Percentiles rank a stretch among this genome's conserved stretches.
These are phyloP conservation scores for Brachionichthys hirsutus DNA, from an alignment of 2,113 vertebrate genomes.

Conservation along the genomic window DNA sequence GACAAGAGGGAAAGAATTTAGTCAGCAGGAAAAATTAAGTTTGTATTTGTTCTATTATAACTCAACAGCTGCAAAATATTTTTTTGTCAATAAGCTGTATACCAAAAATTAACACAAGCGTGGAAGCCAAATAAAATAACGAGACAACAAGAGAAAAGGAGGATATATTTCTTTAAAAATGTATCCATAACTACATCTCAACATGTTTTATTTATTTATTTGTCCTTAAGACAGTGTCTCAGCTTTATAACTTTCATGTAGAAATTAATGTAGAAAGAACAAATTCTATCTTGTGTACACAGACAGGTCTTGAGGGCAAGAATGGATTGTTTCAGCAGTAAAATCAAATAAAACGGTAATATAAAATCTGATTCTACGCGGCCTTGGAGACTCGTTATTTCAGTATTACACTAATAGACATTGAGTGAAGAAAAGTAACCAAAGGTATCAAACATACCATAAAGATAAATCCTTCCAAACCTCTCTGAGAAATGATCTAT, in stretches of 20 bases:
- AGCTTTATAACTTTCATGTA: constrained; percentile 29
- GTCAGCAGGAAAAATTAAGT: constrained; percentile 7
- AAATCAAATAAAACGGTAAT: constrained; percentile 66
- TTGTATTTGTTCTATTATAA: constrained; percentile 13
- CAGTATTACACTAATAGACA: constrained; percentile 47
- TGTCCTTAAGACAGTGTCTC: constrained; percentile 32
- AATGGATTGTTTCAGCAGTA: constrained; percentile 52
- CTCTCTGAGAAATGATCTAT: not conserved
- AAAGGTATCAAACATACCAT: constrained; percentile 31
- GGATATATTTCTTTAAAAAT: constrained; percentile 9
- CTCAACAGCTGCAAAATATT: constrained; percentile 19
- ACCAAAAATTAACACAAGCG: constrained; percentile 24
- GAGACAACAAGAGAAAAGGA: constrained; percentile 37
- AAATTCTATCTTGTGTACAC: constrained; percentile 45
- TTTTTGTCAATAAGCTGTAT: constrained; percentile 36
- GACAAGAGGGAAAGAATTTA: constrained; percentile 5
- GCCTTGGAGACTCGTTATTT: constrained; percentile 63
- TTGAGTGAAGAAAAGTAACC: constrained; percentile 43
- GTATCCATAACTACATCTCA: constrained; percentile 16
- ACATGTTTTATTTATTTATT: constrained; percentile 34
- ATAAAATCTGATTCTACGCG: constrained; percentile 38
- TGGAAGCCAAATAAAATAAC: constrained; percentile 36
- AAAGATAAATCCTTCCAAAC: constrained; percentile 8
- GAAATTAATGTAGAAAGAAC: constrained; percentile 40
- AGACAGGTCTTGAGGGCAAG: constrained; percentile 57